Evolutionary conservation across 2,888 invertebrate genomes (phyloP).

Genomic region (Mythimna vitellina): DNA sequence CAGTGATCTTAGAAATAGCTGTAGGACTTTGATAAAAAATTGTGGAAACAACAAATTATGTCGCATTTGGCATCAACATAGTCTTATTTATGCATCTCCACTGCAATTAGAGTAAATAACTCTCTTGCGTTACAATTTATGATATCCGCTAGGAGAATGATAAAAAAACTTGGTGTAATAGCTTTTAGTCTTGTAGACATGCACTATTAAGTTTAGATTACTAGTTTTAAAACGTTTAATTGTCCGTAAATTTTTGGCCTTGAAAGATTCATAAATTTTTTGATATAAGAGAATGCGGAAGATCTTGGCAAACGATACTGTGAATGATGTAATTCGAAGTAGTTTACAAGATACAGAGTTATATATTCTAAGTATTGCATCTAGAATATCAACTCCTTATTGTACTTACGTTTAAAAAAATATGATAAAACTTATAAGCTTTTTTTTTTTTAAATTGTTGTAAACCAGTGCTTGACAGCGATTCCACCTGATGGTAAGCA

Average conservation of each 20-base stretch:
- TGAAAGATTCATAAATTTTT: conserved; percentile 3
- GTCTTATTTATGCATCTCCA: conserved; percentile 19
- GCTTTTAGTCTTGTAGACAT: conserved; percentile 2
- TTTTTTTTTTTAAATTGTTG: no score
- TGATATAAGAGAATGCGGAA: conserved; percentile 20
- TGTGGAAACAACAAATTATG: conserved; percentile 6
- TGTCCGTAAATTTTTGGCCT: conserved; percentile 9
- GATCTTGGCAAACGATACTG: background rate
- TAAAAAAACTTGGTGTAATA: conserved; percentile 13
- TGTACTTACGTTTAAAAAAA: no score
- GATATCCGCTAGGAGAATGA: conserved; percentile 16
- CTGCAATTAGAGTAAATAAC: conserved; percentile 35
- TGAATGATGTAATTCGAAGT: background rate
- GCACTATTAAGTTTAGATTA: conserved; percentile 20
- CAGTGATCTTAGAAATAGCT: background rate
- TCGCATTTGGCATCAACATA: conserved; percentile 37
- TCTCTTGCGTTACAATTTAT: conserved; percentile 50
- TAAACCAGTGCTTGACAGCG: no score
- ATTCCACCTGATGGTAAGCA: no score
- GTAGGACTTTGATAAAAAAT: background rate
- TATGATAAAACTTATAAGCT: no score
- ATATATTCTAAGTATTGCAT: no score
- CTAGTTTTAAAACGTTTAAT: conserved; percentile 45
- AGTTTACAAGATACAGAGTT: background rate
- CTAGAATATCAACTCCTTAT: no score